Conservation (phyloP, 2,797 vertebrate species). For the Rhinogobio ventralis region DNA sequence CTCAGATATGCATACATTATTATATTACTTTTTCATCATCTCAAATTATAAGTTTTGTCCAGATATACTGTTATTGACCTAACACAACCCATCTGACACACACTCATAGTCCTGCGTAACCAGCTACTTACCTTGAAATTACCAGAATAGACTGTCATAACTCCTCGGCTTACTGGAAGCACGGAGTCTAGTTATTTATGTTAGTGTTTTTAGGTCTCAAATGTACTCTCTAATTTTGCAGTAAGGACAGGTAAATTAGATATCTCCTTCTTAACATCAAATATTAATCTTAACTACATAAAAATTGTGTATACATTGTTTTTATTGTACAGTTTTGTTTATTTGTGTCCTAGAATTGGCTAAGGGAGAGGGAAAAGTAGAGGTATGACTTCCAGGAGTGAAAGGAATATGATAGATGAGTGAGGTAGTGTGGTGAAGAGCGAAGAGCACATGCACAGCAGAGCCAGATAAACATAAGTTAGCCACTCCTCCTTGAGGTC, state of each 20-base stretch:
- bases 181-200: background rate
- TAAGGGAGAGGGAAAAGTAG: background rate
- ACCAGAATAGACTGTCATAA: slow-evolving; percentile 38
- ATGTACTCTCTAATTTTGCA: background rate
- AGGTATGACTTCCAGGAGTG: background rate
- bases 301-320: background rate
- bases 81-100: background rate
- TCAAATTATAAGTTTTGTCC: background rate
- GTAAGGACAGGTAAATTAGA: background rate
- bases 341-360: slow-evolving; percentile 43
- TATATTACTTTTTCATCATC: background rate
- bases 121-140: background rate
- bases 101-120: background rate
- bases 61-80: background rate
- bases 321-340: background rate
- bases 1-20: background rate
- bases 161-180: slow-evolving; percentile 21
- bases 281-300: background rate
- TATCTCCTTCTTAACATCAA: background rate
- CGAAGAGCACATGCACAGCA: slow-evolving; percentile 37
- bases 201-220: background rate
- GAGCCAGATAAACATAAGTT: slow-evolving; percentile 52
- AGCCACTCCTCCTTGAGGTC: slow-evolving; percentile 53
- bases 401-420: slow-evolving; percentile 16
- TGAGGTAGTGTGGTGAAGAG: slow-evolving; percentile 10